Percentiles rank a stretch among this genome's conserved stretches.
Evolutionary conservation across 2,113 vertebrate genomes (phyloP).

Genomic region (Anseranas semipalmata): DNA sequence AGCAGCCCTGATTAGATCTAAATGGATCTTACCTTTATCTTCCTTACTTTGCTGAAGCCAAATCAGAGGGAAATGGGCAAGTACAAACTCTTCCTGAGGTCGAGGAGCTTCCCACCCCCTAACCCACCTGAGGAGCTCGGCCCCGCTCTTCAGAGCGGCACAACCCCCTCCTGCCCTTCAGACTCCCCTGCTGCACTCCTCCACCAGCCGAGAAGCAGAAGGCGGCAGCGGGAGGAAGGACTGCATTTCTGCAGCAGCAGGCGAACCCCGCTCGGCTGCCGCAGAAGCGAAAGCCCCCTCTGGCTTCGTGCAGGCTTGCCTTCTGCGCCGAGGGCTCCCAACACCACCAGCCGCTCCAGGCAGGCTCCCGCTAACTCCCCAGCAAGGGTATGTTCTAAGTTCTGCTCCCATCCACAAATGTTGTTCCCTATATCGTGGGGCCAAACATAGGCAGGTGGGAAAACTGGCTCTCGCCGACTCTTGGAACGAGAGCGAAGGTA

Average conservation of each 20-base stretch:
- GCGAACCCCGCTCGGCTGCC: not conserved
- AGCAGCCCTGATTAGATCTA: not conserved
- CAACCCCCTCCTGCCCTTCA: not conserved
- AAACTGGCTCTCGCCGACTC: not conserved
- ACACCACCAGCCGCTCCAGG: fast-evolving
- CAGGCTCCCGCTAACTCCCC: not conserved
- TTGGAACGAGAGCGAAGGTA: not conserved
- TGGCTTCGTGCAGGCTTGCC: fast-evolving
- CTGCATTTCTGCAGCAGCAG: not conserved
- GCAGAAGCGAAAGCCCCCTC: not conserved
- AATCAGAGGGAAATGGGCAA: not conserved
- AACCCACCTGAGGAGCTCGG: not conserved
- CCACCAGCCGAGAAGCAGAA: not conserved
- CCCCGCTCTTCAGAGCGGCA: not conserved
- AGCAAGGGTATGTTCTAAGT: not conserved
- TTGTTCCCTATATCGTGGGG: not conserved
- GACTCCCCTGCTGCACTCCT: not conserved
- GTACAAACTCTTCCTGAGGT: not conserved
- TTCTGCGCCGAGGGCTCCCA: not conserved
- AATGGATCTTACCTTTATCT: not conserved
- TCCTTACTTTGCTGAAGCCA: not conserved
- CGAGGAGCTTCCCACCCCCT: not conserved
- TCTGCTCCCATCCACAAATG: not conserved
- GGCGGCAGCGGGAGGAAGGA: not conserved
- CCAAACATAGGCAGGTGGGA: not conserved